phyloP scores from a whole-genome alignment of 2,888 invertebrate genomes.

The Hypsopygia costalis region DNA sequence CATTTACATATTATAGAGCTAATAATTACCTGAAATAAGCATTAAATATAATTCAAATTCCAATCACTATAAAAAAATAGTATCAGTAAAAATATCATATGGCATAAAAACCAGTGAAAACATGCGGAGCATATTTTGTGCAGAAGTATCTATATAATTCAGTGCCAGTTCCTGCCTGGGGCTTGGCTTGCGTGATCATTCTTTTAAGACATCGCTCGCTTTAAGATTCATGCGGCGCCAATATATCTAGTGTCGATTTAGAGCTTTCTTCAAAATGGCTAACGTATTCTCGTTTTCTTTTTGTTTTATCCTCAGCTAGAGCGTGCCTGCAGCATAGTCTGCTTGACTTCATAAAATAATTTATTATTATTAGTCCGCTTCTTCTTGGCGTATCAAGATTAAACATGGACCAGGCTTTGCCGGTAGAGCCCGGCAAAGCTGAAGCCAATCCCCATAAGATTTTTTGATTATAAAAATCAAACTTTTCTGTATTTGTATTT shows the following conservation, averaged over 20 bases:
- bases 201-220: background rate
- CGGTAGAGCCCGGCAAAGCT: too few relatives aligned
- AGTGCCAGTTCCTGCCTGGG: background rate
- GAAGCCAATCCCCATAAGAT: too few relatives aligned
- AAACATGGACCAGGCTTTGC: too few relatives aligned
- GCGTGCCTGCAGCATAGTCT: too few relatives aligned
- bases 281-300: background rate
- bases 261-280: background rate
- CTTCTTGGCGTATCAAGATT: too few relatives aligned
- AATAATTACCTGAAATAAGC: background rate
- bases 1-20: background rate
- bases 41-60: background rate
- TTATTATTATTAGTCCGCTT: too few relatives aligned
- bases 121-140: conserved; percentile 3
- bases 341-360: too few relatives aligned
- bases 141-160: conserved; percentile 2
- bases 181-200: conserved; percentile 6
- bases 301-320: too few relatives aligned
- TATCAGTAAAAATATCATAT: background rate
- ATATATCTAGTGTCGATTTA: conserved; percentile 2
- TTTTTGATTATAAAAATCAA: too few relatives aligned
- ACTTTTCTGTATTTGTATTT: too few relatives aligned
- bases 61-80: background rate
- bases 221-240: conserved; percentile 4
- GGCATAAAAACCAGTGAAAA: conserved; percentile 2